phyloP scores from a whole-genome alignment of 2,888 invertebrate genomes.

The Drosophila falleni region DNA sequence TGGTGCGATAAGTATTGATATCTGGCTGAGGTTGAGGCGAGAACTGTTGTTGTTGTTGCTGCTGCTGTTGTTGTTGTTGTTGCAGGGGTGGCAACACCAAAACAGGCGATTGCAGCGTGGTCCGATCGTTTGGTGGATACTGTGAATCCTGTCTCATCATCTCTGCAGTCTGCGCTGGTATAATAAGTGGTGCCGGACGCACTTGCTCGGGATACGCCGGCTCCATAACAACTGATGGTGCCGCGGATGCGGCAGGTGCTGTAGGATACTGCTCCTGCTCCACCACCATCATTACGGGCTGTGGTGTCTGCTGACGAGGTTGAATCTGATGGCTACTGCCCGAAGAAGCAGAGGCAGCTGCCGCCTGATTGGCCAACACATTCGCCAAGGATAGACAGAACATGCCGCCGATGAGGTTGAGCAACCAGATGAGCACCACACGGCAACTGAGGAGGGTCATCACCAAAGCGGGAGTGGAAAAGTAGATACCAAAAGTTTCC shows the following conservation, averaged over 20 bases:
- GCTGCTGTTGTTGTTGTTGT: conserved; percentile 40
- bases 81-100: conserved; percentile 53
- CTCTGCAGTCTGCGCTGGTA: conserved; percentile 58
- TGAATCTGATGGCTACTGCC: conserved; percentile 20
- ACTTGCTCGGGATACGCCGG: conserved; percentile 60
- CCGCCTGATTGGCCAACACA: conserved; percentile 66
- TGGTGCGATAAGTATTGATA: conserved; percentile 76
- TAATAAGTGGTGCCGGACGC: conserved; percentile 60
- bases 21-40: conserved; percentile 44
- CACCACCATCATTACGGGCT: conserved; percentile 23
- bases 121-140: conserved; percentile 60
- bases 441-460: conserved; percentile 86
- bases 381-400: conserved; percentile 81
- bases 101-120: conserved; percentile 68
- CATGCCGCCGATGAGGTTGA: conserved; percentile 85
- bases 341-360: background rate
- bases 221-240: conserved; percentile 27
- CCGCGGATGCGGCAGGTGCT: conserved; percentile 20
- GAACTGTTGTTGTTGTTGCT: conserved; percentile 25
- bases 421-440: conserved; percentile 85
- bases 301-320: conserved; percentile 37
- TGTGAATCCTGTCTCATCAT: conserved; percentile 58
- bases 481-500: conserved; percentile 74
- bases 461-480: conserved; percentile 84
- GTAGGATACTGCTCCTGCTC: conserved; percentile 24